phyloP scores from a whole-genome alignment of 2,113 vertebrate species.

The Orthonyx spaldingii region DNA sequence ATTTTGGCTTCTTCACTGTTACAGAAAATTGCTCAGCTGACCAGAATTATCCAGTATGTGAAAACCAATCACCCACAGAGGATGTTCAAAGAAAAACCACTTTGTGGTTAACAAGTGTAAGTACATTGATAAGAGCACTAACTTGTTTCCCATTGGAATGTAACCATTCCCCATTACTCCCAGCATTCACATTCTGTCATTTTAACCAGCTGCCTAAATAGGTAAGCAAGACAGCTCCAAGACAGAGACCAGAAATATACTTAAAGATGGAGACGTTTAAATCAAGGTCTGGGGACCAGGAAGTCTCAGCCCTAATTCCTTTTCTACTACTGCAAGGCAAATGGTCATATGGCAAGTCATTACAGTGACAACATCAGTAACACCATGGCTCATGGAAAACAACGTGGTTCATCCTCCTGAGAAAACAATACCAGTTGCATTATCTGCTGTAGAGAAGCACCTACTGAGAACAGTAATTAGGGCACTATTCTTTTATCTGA shows the following conservation, averaged over 20 bases:
- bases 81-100: neutral
- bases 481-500: neutral
- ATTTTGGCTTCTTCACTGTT: neutral
- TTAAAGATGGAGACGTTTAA: neutral
- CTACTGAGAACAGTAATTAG: neutral
- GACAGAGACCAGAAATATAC: neutral
- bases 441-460: neutral
- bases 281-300: neutral
- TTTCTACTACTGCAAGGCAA: neutral
- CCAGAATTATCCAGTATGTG: neutral
- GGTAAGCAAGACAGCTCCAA: neutral
- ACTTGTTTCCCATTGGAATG: neutral
- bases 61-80: neutral
- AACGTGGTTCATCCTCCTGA: neutral
- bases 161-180: neutral
- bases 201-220: neutral
- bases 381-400: neutral
- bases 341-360: neutral
- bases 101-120: neutral
- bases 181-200: neutral
- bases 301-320: neutral
- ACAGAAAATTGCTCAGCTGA: slow-evolving; percentile 17
- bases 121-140: neutral
- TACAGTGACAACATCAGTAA: neutral
- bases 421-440: neutral